Conservation (phyloP, 2,797 vertebrate species). For the Microctenopoma stevenorrisi region DNA sequence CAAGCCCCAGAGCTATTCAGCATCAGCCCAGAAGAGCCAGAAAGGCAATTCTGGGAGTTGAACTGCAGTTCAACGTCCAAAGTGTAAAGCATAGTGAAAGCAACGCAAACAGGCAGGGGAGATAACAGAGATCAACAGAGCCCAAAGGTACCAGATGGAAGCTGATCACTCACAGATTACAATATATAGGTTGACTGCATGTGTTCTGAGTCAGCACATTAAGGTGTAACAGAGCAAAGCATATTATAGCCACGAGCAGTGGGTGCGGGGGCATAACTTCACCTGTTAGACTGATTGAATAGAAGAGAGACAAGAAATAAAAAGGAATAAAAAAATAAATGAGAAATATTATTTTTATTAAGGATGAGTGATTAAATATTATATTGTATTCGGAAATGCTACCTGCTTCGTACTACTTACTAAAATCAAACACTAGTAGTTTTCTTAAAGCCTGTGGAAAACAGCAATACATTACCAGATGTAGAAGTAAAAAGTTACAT, state of each 20-base stretch:
- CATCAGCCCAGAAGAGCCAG: constrained; percentile 55
- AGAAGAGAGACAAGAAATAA: constrained; percentile 7
- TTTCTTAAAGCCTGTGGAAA: neutral
- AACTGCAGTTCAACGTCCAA: constrained; percentile 68
- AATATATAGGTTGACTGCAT: constrained; percentile 75
- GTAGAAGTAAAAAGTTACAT: too few relatives aligned
- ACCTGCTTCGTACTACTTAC: neutral
- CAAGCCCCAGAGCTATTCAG: constrained; percentile 70
- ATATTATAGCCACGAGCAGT: constrained; percentile 32
- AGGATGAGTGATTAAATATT: neutral
- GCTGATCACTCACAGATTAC: constrained; percentile 72
- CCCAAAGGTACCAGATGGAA: constrained; percentile 60
- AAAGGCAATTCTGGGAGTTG: constrained; percentile 69
- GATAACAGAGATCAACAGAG: constrained; percentile 61
- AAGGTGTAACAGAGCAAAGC: constrained; percentile 61
- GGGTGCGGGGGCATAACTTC: constrained; percentile 23
- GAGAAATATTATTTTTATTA: neutral
- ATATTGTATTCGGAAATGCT: neutral
- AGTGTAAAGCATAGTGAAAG: constrained; percentile 65
- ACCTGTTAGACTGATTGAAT: constrained; percentile 22
- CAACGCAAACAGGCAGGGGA: constrained; percentile 49
- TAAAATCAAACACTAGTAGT: neutral
- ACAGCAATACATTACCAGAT: too few relatives aligned
- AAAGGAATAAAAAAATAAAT: neutral
- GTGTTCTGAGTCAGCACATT: constrained; percentile 68